These are phyloP conservation scores for Gopherus evgoodei DNA, from an alignment of 2,113 vertebrate species.

Conservation along the genomic window DNA sequence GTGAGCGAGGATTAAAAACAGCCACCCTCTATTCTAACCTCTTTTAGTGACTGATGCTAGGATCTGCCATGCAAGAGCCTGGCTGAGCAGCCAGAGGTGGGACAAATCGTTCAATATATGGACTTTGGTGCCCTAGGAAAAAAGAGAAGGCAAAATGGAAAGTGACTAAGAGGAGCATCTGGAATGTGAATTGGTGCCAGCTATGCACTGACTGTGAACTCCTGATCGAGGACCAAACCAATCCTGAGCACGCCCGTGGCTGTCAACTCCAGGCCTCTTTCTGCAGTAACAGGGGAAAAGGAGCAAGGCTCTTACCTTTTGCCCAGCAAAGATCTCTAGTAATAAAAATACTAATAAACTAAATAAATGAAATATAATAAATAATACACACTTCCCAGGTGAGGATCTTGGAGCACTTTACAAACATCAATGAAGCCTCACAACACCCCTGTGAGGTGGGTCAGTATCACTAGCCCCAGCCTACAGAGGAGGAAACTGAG, in stretches of 20 bases:
- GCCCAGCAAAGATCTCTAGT: neutral
- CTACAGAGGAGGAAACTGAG: constrained; percentile 21
- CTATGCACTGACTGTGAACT: constrained; percentile 38
- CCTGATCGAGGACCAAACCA: constrained; percentile 35
- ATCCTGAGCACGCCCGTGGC: neutral
- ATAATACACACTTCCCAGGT: neutral
- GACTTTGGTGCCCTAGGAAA: constrained; percentile 48
- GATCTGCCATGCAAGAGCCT: neutral
- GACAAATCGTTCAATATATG: constrained; percentile 59
- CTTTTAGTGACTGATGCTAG: neutral
- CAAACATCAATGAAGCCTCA: constrained; percentile 21
- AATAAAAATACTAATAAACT: neutral
- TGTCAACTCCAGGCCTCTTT: neutral
- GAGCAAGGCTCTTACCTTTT: constrained; percentile 26
- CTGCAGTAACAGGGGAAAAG: constrained; percentile 21
- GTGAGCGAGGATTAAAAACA: constrained; percentile 36
- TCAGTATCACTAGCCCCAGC: neutral
- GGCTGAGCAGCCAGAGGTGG: constrained; percentile 27
- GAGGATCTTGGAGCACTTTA: constrained; percentile 12
- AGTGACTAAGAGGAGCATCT: constrained; percentile 24
- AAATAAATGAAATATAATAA: no score
- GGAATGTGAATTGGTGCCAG: constrained; percentile 44
- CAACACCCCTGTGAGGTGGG: neutral
- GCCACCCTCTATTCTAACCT: constrained; percentile 10
- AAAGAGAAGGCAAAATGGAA: neutral